These are phyloP conservation scores for Myotis brandtii DNA, from an alignment of 2,113 vertebrate genomes.

Conservation along the genomic window DNA sequence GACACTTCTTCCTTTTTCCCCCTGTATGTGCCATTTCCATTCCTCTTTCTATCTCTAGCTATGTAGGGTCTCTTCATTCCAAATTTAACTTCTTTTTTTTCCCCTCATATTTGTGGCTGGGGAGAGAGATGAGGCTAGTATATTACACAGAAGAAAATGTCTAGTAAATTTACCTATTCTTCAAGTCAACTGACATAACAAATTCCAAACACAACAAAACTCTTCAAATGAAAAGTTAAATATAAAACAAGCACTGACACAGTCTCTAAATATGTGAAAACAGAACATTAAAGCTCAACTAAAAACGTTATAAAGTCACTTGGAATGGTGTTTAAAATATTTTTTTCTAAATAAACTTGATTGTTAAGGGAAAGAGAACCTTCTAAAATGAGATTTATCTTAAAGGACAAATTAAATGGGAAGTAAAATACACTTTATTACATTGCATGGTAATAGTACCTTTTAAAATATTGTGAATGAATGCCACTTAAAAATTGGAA, in stretches of 20 bases:
- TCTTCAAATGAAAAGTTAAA: neutral
- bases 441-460: neutral
- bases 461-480: neutral
- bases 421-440: neutral
- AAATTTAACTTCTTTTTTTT: neutral
- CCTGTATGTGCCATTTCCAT: neutral
- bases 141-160: neutral
- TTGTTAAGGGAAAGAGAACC: neutral
- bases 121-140: neutral
- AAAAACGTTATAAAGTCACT: neutral
- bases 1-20: neutral
- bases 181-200: neutral
- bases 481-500: neutral
- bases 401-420: neutral
- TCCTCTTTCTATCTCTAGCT: neutral
- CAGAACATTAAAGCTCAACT: neutral
- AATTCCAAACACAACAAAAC: neutral
- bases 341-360: conserved; percentile 15
- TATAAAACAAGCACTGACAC: neutral
- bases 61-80: neutral
- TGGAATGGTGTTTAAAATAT: neutral
- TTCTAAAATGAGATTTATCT: neutral
- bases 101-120: neutral
- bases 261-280: neutral
- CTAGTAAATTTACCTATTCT: neutral